Conservation (phyloP, 2,113 vertebrate species). For the Cheirogaleus medius region DNA sequence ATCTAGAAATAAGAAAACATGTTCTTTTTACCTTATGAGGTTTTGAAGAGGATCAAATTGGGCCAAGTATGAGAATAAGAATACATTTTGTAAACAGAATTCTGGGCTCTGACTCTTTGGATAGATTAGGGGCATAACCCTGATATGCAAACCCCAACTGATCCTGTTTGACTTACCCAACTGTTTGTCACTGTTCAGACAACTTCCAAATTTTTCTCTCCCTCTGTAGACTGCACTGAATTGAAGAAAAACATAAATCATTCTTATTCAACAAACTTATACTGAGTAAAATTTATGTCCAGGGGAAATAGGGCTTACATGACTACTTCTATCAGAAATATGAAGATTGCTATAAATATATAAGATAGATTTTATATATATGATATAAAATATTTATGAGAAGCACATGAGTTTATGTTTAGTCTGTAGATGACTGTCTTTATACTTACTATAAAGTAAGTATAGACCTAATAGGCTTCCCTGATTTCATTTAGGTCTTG, state of each 20-base stretch:
- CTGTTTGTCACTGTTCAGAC: background rate
- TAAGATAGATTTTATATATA: background rate
- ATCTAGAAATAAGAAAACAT: background rate
- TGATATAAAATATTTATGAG: background rate
- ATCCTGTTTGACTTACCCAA: background rate
- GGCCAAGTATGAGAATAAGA: background rate
- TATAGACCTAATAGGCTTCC: background rate
- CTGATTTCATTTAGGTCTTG: slow-evolving; percentile 58
- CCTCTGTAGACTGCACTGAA: background rate
- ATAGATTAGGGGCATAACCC: background rate
- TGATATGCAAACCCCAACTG: background rate
- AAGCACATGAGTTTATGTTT: background rate
- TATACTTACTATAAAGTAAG: background rate
- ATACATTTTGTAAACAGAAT: slow-evolving; percentile 2
- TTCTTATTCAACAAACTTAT: slow-evolving; percentile 1
- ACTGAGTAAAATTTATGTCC: slow-evolving; percentile 22
- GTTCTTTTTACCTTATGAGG: background rate
- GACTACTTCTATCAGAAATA: background rate
- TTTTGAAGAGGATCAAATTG: background rate
- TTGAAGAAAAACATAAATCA: background rate
- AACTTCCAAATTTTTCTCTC: background rate
- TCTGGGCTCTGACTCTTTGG: background rate
- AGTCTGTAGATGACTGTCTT: background rate
- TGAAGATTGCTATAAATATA: slow-evolving; percentile 5
- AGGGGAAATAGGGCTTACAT: background rate